Evolutionary conservation across 2,113 vertebrate species (phyloP), one percentile per base, ranked within the genome.

Genomic region (Phyllopteryx taeniolatus): DNA sequence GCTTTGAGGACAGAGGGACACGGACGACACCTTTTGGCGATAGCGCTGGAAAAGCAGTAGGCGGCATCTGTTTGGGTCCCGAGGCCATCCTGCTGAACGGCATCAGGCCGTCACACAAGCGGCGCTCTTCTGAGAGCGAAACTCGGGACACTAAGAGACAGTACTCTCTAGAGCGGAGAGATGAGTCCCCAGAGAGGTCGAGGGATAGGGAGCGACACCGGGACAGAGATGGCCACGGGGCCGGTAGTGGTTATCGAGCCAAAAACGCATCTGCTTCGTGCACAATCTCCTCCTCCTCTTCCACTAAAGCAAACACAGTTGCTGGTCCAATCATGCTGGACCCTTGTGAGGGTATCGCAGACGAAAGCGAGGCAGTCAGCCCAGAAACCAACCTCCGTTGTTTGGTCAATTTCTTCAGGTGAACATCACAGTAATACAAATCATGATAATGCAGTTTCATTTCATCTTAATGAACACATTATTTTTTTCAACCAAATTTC

Each of bases 401-500:
- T 85, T 91, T 98, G 67, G 96, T 99, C 27, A 98, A 99, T 78
- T 99, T 99, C 77, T 98, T 99, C 90, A 95, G 93, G 91, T 91
- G 72, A 75, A 53, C 11, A 20, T 54, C 8, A 42, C n/a, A 42
- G 31, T 8, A 68, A 19, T 35, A 33, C 35, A 17, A 44, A 66
- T 44, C 9, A 66, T 22, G 11, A 5, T 42, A 14, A 39, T 68
- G 35, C 35, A 14, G 0, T 69, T 56, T 27, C 3, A 56, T 13
- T 56, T 54, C 53, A 39, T n/a, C 17, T 56, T 27, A 4, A n/a
- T 27, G 20, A 22, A 66, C 39, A 44, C 17, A 8, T 43, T 33
- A 5, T 27, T 22, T 46, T 49, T 31, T 67, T n/a, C 8, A 43
- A 64, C 39, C 62, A 42, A 39, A 20, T 68, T 61, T 66, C 44